Evolutionary conservation across 2,113 vertebrate genomes (phyloP).

Genomic region (Sapayoa aenigma): DNA sequence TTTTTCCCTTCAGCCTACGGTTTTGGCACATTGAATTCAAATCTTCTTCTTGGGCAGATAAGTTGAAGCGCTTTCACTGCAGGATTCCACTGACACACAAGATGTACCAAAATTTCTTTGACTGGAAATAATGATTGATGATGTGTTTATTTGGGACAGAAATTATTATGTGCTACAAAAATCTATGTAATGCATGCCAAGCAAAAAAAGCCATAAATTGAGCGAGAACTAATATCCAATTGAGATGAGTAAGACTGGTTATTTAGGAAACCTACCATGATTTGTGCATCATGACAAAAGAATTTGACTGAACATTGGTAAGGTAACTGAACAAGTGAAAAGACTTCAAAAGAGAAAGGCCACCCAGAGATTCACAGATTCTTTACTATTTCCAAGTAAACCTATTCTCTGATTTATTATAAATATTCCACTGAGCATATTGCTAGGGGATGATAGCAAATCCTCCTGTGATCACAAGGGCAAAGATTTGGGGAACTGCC

Average conservation of each 20-base stretch:
- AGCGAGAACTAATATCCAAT: not conserved
- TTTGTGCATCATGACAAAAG: not conserved
- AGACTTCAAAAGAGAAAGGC: not conserved
- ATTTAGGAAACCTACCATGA: not conserved
- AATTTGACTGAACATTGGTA: not conserved
- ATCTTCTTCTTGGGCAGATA: not conserved
- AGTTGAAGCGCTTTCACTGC: not conserved
- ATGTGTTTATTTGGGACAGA: slow-evolving; percentile 1
- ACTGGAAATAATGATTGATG: not conserved
- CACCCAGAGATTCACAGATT: not conserved
- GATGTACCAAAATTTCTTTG: not conserved
- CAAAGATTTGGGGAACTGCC: not conserved
- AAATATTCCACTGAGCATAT: not conserved
- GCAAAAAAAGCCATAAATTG: not conserved
- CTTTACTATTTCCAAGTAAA: not conserved
- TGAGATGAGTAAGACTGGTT: not conserved
- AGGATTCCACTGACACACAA: not conserved
- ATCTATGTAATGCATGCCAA: not conserved
- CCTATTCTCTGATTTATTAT: not conserved
- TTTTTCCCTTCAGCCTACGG: not conserved
- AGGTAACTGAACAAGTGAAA: slow-evolving; percentile 11
- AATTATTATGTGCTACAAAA: slow-evolving; percentile 1
- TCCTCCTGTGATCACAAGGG: not conserved
- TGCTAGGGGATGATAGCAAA: not conserved
- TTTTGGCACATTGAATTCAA: not conserved